Evolutionary conservation across 2,797 vertebrate species (phyloP), one percentile per base, ranked within the genome.

Genomic region (Carcharodon carcharias): DNA sequence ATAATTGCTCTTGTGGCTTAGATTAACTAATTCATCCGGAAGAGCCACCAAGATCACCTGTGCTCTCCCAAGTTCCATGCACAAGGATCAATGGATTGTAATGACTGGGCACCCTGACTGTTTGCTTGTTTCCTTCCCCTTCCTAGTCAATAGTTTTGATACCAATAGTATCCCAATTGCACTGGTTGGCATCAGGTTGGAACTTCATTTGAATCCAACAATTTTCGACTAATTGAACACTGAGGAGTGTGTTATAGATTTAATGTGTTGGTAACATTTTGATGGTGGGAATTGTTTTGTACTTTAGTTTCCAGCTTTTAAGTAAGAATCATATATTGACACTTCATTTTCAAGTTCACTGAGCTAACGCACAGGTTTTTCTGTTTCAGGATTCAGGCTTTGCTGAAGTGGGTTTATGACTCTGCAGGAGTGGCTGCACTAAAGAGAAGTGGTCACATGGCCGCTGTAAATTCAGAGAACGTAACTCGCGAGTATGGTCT

Each of bases 331-430:
- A 40, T 93, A 45, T 67, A 40, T 23, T 65, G 61, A 93, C n/a
- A 2, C 31, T 89, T 28, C 31, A 35, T 45, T 93, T 40, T 65
- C 18, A 63, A n/a, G 63, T 45, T 93, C 63, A 63, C 58, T 65
- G 35, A 89, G 35, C 58, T 96, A 71, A 89, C 9, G 35, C 45
- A 31, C 54, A 61, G 4, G 35, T 26, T 67, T 58, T 56, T 96
- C 28, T 65, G n/a, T 71, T 96, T 7, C 97, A 99, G 99, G 98
- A 99, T 99, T 97, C 99, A 99, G 97, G 99, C 99, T 92, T 97
- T 99, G 85, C 98, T 99, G 96, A 99, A 99, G 97, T 99, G 99
- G 99, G 99, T 99, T 94, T 99, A 99, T 0, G 99, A 99, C 97
- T 99, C 99, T 0, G 99, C 99, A 0, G 97, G 97, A 97, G 98